These are phyloP conservation scores for Pocillopora verrucosa DNA, from an alignment of 64 coral and sea anemone species.

Conservation along the genomic window DNA sequence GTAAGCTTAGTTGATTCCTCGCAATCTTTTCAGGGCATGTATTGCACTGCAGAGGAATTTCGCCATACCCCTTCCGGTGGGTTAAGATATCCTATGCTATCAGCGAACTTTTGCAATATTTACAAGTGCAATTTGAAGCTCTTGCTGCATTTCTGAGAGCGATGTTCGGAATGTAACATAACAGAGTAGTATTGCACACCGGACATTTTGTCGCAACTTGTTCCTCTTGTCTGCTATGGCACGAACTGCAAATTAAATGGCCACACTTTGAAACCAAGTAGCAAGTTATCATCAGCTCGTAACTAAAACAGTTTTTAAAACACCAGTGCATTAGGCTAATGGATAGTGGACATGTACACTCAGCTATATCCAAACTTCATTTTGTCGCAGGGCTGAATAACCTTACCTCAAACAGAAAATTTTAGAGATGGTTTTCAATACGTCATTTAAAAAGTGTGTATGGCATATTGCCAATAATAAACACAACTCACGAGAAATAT, in stretches of 20 bases:
- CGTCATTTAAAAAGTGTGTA: too few species aligned
- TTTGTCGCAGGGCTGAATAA: too few species aligned
- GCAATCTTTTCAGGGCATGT: neutral
- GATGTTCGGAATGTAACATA: neutral
- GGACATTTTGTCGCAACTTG: neutral
- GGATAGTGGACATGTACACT: too few species aligned
- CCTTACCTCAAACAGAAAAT: too few species aligned
- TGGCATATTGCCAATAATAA: too few species aligned
- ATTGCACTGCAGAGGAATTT: constrained; percentile 14
- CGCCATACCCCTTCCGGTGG: neutral
- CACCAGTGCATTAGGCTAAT: too few species aligned
- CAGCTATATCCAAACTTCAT: too few species aligned
- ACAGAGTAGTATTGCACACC: neutral
- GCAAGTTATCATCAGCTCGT: neutral
- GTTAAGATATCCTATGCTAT: neutral
- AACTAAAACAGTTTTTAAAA: neutral
- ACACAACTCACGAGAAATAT: too few species aligned
- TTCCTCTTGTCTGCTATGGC: neutral
- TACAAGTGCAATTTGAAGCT: neutral
- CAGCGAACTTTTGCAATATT: neutral
- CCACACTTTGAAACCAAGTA: neutral
- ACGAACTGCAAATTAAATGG: neutral
- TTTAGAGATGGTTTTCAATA: too few species aligned
- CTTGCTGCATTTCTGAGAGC: constrained; percentile 5
- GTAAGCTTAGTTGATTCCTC: neutral